Conservation (phyloP, 2,797 vertebrate genomes). For the Ataeniobius toweri region DNA sequence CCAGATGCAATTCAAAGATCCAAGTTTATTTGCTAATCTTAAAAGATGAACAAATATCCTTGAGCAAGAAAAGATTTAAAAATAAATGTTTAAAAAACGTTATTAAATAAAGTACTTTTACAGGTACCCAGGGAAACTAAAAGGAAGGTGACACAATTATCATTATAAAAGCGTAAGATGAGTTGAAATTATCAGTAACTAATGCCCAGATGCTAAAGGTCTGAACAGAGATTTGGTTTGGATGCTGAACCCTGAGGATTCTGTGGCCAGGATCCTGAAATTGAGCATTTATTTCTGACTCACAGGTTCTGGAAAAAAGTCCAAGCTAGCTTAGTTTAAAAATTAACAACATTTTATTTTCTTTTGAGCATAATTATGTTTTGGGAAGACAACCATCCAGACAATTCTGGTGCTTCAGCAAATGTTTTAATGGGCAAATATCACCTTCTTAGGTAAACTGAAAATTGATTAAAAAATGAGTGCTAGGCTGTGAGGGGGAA, state of each 20-base stretch:
- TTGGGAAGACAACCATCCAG: neutral
- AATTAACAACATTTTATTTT: no score
- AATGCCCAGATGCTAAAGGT: no score
- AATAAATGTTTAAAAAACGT: neutral
- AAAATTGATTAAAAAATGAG: no score
- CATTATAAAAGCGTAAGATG: neutral
- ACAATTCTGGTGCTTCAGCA: no score
- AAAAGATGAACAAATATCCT: neutral
- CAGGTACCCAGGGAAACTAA: neutral
- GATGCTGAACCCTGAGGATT: neutral
- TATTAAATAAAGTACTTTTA: neutral
- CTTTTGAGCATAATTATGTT: neutral
- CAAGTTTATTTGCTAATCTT: neutral
- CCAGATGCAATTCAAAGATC: no score
- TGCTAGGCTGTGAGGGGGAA: no score
- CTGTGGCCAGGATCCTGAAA: neutral
- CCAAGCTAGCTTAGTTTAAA: no score
- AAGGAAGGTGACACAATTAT: neutral
- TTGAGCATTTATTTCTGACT: neutral
- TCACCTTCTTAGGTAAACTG: no score
- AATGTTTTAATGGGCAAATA: no score
- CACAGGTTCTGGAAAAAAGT: no score
- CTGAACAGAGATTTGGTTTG: neutral
- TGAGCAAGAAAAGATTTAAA: neutral
- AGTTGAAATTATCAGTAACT: neutral